A percentile compares a stretch with the other conserved stretches of the same genome.
phyloP scores from a whole-genome alignment of 2,113 vertebrate genomes.

The Hippopotamus amphibius region DNA sequence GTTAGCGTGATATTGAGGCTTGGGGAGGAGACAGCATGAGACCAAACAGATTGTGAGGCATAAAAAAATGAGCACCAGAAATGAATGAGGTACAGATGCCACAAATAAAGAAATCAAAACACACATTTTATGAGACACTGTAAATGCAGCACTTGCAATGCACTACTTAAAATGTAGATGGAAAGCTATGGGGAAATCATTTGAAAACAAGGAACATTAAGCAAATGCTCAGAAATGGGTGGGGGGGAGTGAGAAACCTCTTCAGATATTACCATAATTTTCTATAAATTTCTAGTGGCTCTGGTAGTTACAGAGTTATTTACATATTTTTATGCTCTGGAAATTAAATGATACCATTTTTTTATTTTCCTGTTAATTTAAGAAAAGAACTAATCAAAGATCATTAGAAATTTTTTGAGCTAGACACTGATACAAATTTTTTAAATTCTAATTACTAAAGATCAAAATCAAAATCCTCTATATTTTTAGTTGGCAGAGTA shows the following conservation, averaged over 20 bases:
- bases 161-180: slow-evolving; percentile 29
- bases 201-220: slow-evolving; percentile 79
- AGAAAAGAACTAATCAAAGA: slow-evolving; percentile 96
- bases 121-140: not conserved
- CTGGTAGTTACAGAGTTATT: slow-evolving; percentile 76
- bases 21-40: not conserved
- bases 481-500: slow-evolving; percentile 78
- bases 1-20: not conserved
- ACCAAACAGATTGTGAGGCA: not conserved
- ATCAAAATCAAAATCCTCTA: slow-evolving; percentile 80
- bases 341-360: slow-evolving; percentile 85
- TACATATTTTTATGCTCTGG: slow-evolving; percentile 80
- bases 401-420: slow-evolving; percentile 91
- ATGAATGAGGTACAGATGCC: not conserved
- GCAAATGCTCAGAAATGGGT: slow-evolving; percentile 68
- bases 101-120: slow-evolving; percentile 6
- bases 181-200: slow-evolving; percentile 23
- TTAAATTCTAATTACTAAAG: slow-evolving; percentile 83
- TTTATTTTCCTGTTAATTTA: slow-evolving; percentile 93
- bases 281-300: slow-evolving; percentile 77
- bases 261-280: slow-evolving; percentile 77
- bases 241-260: slow-evolving; percentile 59
- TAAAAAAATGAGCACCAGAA: not conserved
- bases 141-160: slow-evolving; percentile 23
- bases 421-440: slow-evolving; percentile 82